A percentile compares a stretch with the other conserved stretches of the same genome.
These are phyloP conservation scores for Homarus americanus DNA, from an alignment of 1,140 invertebrate genomes.

Conservation along the genomic window DNA sequence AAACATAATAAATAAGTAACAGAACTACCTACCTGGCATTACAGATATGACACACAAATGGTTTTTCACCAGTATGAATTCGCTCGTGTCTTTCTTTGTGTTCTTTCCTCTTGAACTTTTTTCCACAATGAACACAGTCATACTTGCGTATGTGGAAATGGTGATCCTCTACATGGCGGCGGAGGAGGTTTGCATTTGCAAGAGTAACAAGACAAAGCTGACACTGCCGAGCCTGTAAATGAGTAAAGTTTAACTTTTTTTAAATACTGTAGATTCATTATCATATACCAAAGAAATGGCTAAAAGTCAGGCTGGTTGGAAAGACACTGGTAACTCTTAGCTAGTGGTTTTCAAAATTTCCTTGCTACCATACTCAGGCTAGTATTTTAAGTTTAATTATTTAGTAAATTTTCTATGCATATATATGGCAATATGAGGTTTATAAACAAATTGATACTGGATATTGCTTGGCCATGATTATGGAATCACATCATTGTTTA, in stretches of 20 bases:
- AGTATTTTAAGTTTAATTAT: too few species aligned
- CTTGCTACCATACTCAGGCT: too few species aligned
- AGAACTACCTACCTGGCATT: constrained; percentile 68
- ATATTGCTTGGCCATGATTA: too few species aligned
- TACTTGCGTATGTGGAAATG: constrained; percentile 77
- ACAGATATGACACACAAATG: constrained; percentile 75
- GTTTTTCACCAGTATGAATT: constrained; percentile 83
- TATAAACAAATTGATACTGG: too few species aligned
- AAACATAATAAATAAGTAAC: not conserved
- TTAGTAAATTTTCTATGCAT: too few species aligned
- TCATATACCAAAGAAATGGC: not conserved
- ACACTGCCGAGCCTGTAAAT: constrained; percentile 55
- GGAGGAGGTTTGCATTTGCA: constrained; percentile 70
- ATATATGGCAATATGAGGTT: too few species aligned
- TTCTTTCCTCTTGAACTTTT: constrained; percentile 84
- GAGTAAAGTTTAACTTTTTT: not conserved
- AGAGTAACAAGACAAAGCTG: constrained; percentile 67
- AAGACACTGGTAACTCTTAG: not conserved
- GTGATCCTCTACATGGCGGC: constrained; percentile 71
- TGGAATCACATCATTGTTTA: too few species aligned
- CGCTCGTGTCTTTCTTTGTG: constrained; percentile 84
- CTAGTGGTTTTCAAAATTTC: not conserved
- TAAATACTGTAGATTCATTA: not conserved
- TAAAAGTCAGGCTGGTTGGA: too few species aligned
- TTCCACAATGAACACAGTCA: constrained; percentile 82